Base-by-base conservation (phyloP, 1,140 invertebrate genomes). In the Elymnias hypermnestra region DNA sequence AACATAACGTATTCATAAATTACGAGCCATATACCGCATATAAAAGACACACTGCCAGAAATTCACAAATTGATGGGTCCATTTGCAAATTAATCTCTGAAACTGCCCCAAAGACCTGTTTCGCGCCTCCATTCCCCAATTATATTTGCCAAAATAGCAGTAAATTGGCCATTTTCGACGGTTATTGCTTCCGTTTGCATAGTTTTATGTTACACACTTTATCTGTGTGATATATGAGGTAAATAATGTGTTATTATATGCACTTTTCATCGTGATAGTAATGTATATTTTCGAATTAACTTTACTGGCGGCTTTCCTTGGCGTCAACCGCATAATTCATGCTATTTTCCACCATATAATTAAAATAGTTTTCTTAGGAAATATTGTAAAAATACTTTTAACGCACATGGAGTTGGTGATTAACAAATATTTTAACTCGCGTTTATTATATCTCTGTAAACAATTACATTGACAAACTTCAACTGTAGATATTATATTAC, bases 141-240 rank as follows among this genome's bases (percentile, higher is more conserved):
- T 79, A 79, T 76, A 72, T 83, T 74, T 79, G 75, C 64, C 73
- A 79, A 33, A 79, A 83, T 79, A 71, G 70, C 71, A 53, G 53
- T 62, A 83, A 83, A 79, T 78, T 71, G 67, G 63, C 67, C 60
- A 69, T 79, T 82, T 75, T 63, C 39, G 56, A 63, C 21, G 57
- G 25, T 44, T 71, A 73, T 73, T 63, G 37, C 66, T 75, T 74
- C 73, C 69, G 60, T 57, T 55, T 47, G 46, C 44, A 55, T 53
- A 57, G 51, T 67, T 67, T 55, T 60, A 55, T 63, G 57, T 51
- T 60, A 14, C 15, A 3, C 18, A 23, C 14, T 37, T 42, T 46
- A 29, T 23, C 15, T 29, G 33, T 48, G 38, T 45, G 19, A 31
- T 45, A 22, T 29, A 5, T 4, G 10, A 14, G 0, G 14, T 17